These are phyloP conservation scores for Pseudocheirus occidentalis DNA, from an alignment of 2,797 vertebrate species.

Conservation along the genomic window DNA sequence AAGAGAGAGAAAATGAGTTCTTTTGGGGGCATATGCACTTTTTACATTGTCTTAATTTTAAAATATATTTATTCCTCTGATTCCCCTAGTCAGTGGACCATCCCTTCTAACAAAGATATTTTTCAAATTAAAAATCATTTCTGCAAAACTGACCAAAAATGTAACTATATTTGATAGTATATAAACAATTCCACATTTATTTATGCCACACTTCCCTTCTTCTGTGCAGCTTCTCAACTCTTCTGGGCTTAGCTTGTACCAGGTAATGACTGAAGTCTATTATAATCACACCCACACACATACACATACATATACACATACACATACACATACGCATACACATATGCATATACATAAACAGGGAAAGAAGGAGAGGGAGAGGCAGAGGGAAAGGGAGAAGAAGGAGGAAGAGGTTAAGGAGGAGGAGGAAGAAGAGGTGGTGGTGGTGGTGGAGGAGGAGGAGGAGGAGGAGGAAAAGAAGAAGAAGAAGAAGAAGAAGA, in stretches of 20 bases:
- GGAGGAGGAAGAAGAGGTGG: no score
- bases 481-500: no score
- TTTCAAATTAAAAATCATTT: not conserved
- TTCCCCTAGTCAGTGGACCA: not conserved
- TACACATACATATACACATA: no score
- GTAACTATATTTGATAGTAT: not conserved
- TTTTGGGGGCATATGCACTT: not conserved
- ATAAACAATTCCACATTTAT: not conserved
- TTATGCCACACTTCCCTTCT: not conserved
- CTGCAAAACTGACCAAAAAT: not conserved
- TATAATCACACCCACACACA: not conserved
- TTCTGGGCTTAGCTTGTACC: not conserved
- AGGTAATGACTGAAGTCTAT: not conserved
- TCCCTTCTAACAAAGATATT: not conserved
- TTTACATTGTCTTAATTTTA: not conserved
- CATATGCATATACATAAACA: no score
- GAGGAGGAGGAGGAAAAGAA: no score
- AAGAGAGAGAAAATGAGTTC: not conserved
- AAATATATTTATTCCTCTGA: not conserved
- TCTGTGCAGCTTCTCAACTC: not conserved
- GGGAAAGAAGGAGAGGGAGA: no score
- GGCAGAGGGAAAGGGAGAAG: no score
- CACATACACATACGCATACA: no score
- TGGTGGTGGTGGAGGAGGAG: no score
- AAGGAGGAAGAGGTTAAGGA: no score